Evolutionary conservation across 2,888 invertebrate species (phyloP), one percentile per base, ranked within the genome.

Genomic region (Priocnemis perturbator): DNA sequence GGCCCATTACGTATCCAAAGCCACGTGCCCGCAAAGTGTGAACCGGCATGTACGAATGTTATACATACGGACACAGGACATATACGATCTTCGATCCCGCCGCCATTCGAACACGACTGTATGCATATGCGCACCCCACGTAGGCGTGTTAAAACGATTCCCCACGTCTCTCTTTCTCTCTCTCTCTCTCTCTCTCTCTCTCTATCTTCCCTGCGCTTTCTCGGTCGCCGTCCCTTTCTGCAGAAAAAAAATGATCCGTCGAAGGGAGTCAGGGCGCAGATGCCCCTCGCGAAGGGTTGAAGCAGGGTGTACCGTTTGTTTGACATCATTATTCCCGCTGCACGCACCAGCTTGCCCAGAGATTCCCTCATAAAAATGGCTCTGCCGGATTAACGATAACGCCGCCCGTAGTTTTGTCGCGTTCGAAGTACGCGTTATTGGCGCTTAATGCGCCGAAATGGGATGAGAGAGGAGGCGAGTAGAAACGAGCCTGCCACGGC

Each of bases 321-420:
- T 86, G 84, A 86, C 85, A 85, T 88, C 85, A 84, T 87, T 85
- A 87, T 86, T 85, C 81, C 79, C 79, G 80, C 76, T 76, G 70
- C 64, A 57, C 60, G 71, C 73, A 76, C 73, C 78, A 78, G 73
- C 68, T 78, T 78, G 78, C 30, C 30, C 64, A 23, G 69, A 61
- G 73, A 76, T 76, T 73, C 71, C 57, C 68, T 58, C 63, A 66
- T 66, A 76, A 76, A 76, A 76, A 76, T 69, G 73, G 68, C 60
- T 71, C 45, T 53, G 47, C 53, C 17, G 67, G 69, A 76, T 71
- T 73, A 78, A 71, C 68, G 60, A 23, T 69, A 44, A 58, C 56
- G 53, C 50, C 63, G 55, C n/a, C 48, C 50, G 17, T 56, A 74
- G 66, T 55, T 66, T 55, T 50, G n/a, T 7, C 15, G 50, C 50